These are phyloP conservation scores for Heptranchias perlo DNA, from an alignment of 2,113 vertebrate genomes.

Conservation along the genomic window DNA sequence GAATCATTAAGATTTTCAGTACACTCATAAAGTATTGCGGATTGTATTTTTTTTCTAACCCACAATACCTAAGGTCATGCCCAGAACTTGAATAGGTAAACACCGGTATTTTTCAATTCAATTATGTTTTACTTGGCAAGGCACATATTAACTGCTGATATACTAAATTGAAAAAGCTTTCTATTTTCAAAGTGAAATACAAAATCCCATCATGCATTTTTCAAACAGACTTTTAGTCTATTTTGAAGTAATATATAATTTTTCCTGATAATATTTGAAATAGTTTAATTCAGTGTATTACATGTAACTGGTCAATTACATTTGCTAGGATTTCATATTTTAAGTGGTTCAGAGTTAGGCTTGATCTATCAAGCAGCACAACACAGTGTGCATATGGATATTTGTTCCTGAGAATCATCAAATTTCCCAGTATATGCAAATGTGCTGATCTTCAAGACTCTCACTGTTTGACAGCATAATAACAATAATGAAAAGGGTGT, in stretches of 20 bases:
- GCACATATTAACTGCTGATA: background rate
- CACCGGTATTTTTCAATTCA: background rate
- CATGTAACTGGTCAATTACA: background rate
- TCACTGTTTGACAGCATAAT: background rate
- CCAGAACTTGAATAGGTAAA: background rate
- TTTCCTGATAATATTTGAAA: slow-evolving; percentile 2
- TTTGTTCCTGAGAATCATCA: background rate
- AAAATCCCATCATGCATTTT: background rate
- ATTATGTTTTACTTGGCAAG: slow-evolving; percentile 15
- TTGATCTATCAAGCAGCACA: background rate
- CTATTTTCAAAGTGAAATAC: background rate
- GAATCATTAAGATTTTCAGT: background rate
- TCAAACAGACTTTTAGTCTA: background rate
- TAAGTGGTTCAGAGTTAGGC: background rate
- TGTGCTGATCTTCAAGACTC: background rate
- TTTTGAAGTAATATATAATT: background rate
- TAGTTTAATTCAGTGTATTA: background rate
- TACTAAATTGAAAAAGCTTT: background rate
- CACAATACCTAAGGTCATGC: too few relatives aligned
- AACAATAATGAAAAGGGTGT: background rate
- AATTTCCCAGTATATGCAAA: background rate
- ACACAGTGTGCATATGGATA: background rate
- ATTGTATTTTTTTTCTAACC: background rate
- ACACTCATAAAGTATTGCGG: background rate
- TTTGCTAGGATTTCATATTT: background rate